Base-by-base conservation (phyloP, 2,113 vertebrate species). In the Asarcornis scutulata region DNA sequence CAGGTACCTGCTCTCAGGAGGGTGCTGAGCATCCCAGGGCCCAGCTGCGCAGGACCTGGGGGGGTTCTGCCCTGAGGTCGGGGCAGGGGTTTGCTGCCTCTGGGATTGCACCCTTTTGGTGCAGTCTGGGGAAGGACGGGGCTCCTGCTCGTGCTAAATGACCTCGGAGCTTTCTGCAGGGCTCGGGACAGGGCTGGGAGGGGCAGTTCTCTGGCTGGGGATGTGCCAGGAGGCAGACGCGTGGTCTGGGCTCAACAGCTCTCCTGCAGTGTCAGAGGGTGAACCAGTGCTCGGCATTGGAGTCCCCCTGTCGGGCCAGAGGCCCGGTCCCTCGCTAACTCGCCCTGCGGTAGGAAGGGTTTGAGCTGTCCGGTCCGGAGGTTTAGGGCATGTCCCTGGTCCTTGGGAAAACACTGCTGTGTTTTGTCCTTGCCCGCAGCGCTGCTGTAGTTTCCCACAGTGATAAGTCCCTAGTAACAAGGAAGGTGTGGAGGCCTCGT, bases 1-100 rank as follows among this genome's bases (percentile, higher is more conserved):
- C 99, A 99, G 99, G 99, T 92, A 21, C 26, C 42, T 0, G 0
- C 36, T 13, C 2, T 29, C 14, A 1, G 27, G 13, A 16, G n/a
- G 68, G 40, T 4, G 0, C 12, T 4, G 34, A 9, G 25, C 22
- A 11, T 64, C 27, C 22, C 13, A 34, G 21, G 40, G 40, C 31
- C 13, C 13, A 20, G 18, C 29, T 67, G 17, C 4, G 13, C 42
- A 40, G 50, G 23, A 52, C 50, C 2, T 10, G 48, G 23, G 27
- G 11, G 11, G 2, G 9, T 20, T 12, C 36, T 34, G 40, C 48
- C 26, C 46, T 48, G 46, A 22, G 46, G 46, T 44, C 7, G 48
- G 4, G 3, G 62, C 3, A 1, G 22, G 25, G 29, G 18, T 38
- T 32, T 29, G 7, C 38, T 21, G 42, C 64, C 29, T 20, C 13